Evolutionary conservation across 1,140 invertebrate species (phyloP).

Genomic region (Drosophila kikkawai): DNA sequence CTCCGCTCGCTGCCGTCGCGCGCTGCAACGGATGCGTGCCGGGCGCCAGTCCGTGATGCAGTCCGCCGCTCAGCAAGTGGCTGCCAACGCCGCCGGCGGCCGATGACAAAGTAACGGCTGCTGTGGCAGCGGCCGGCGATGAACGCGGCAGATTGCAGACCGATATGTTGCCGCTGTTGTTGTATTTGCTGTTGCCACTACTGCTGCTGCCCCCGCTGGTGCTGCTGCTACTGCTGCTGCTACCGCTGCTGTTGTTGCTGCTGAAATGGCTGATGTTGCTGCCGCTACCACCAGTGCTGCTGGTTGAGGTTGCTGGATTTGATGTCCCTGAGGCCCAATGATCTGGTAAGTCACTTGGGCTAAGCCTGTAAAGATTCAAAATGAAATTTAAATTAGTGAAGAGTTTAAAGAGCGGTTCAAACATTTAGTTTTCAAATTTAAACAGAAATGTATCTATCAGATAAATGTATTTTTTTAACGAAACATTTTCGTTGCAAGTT

Average conservation of each 20-base stretch:
- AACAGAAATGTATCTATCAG: not conserved
- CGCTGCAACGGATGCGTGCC: conserved; percentile 69
- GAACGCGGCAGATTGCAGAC: conserved; percentile 82
- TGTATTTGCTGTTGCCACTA: conserved; percentile 27
- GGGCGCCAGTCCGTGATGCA: conserved; percentile 70
- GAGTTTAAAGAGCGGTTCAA: not conserved
- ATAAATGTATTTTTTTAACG: not conserved
- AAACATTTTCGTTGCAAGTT: not conserved
- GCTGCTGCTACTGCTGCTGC: conserved; percentile 27
- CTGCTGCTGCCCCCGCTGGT: conserved; percentile 15
- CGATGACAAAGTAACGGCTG: conserved; percentile 77
- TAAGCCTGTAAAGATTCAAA: conserved; percentile 72
- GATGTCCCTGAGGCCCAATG: conserved; percentile 83
- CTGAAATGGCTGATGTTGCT: conserved; percentile 22
- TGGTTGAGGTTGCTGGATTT: conserved; percentile 65
- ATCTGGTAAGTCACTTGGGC: conserved; percentile 85
- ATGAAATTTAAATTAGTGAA: conserved; percentile 8
- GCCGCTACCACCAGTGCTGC: conserved; percentile 33
- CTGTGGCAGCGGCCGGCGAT: conserved; percentile 82
- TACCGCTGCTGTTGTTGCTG: conserved; percentile 16
- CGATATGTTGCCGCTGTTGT: conserved; percentile 59
- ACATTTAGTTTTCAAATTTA: not conserved
- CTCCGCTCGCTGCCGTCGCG: conserved; percentile 66
- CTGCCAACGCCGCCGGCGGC: conserved; percentile 64
- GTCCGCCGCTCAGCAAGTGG: conserved; percentile 54